Evolutionary conservation across 2,113 vertebrate genomes (phyloP).

Genomic region (Catharus fuscescens): DNA sequence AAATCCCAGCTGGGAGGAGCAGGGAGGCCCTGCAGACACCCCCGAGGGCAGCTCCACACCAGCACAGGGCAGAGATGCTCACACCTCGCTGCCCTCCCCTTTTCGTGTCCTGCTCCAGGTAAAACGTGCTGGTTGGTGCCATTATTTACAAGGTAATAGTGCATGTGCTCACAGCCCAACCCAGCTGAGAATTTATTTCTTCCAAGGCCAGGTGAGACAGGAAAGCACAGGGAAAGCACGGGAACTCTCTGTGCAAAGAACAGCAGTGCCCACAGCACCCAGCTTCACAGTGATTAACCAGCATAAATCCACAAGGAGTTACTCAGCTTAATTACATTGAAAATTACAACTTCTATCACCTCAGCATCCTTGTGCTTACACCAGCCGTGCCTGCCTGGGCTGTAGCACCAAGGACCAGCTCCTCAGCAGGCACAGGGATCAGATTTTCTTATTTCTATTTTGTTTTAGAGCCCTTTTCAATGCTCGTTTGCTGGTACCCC

Average conservation of each 20-base stretch:
- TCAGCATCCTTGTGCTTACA: background rate
- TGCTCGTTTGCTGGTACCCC: background rate
- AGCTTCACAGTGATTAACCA: background rate
- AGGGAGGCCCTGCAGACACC: background rate
- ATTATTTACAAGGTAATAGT: too few species aligned
- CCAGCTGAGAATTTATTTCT: background rate
- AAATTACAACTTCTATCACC: background rate
- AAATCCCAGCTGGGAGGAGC: background rate
- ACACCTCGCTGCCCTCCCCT: background rate
- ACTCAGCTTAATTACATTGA: slow-evolving; percentile 27
- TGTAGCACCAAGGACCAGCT: background rate
- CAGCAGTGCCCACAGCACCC: background rate
- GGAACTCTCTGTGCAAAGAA: fast-evolving
- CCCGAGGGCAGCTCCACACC: background rate
- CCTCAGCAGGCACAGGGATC: background rate
- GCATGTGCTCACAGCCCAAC: background rate
- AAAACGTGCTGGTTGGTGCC: background rate
- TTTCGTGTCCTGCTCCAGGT: fast-evolving
- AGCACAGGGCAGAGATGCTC: fast-evolving
- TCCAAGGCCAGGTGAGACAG: background rate
- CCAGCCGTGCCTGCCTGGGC: fast-evolving
- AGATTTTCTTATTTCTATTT: too few species aligned
- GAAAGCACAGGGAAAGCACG: background rate
- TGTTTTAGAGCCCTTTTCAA: background rate
- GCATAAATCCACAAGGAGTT: background rate